Base-by-base conservation (phyloP, 2,797 vertebrate genomes). In the Muscicapa striata region DNA sequence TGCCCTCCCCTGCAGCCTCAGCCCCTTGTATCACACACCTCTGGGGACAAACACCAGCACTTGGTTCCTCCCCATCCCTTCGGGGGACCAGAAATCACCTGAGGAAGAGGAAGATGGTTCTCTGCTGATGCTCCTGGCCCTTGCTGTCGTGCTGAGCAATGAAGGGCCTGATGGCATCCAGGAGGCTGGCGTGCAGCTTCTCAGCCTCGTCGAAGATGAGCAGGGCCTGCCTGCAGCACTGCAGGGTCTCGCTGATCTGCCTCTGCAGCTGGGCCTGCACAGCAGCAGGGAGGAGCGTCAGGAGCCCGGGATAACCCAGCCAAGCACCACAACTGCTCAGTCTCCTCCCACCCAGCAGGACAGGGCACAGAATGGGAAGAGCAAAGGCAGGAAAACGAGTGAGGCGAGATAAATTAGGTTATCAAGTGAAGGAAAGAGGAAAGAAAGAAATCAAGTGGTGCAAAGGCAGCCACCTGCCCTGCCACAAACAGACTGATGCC, bases 131-230 rank as follows among this genome's bases (percentile, higher is more conserved):
- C 3, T 97, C 96, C 6, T 96, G 97, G 32, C 97, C 67, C 38
- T 97, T 83, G 7, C 96, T 97, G 96, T 98, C 91, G 13, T 96
- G 96, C 66, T 63, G 98, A 91, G 98, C 98, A 98, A 99, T 94
- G 94, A 98, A 98, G 51, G 98, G 98, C 67, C 98, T 98, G 75
- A 99, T 98, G 89, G 98, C 98, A 13, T 99, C 98, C 54, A 99
- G 98, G 80, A 99, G 98, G 48, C 96, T 98, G 0, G 97, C 98
- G n/a, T 99, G 99, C 81, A 99, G 98, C 95, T 99, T 99, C 97
- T 99, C 99, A 0, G 98, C 99, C 91, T 99, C 99, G 4, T 99
- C 99, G 1, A 99, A 99, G 96, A 99, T 98, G 94, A 99, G 99
- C 80, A 99, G 97, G 36, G 98, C 97, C 97, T 99, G 99, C 26